phyloP scores from a whole-genome alignment of 2,888 invertebrate species.

The Spodoptera exigua region DNA sequence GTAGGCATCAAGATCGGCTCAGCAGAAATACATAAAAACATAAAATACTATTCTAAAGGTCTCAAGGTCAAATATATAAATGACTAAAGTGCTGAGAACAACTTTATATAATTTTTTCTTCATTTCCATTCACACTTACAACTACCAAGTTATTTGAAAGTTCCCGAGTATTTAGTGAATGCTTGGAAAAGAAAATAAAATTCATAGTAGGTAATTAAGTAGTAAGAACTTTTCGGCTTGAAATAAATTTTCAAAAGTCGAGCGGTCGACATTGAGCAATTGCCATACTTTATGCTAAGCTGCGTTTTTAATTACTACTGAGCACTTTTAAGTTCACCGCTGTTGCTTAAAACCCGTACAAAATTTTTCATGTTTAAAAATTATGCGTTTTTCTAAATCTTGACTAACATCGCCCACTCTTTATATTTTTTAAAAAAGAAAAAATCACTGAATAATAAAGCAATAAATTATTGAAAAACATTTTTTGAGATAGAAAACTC shows the following conservation, averaged over 20 bases:
- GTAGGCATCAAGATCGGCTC: too few relatives aligned
- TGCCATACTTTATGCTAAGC: conserved; percentile 81
- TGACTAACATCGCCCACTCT: too few relatives aligned
- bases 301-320: conserved; percentile 83
- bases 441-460: too few relatives aligned
- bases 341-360: conserved; percentile 63
- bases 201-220: conserved; percentile 61
- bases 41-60: too few relatives aligned
- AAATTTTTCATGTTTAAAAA: conserved; percentile 66
- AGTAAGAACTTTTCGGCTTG: conserved; percentile 57
- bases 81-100: conserved; percentile 21
- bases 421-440: too few relatives aligned
- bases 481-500: not conserved
- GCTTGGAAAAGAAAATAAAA: conserved; percentile 43
- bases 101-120: conserved; percentile 27
- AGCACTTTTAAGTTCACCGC: conserved; percentile 73
- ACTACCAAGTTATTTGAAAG: conserved; percentile 34
- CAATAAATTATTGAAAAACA: too few relatives aligned
- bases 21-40: too few relatives aligned
- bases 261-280: conserved; percentile 81
- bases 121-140: conserved; percentile 19
- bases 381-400: conserved; percentile 3
- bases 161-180: conserved; percentile 39
- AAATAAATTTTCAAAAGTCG: conserved; percentile 73
- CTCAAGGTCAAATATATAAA: not conserved